Evolutionary conservation across 1,140 invertebrate species (phyloP).

Genomic region (Colletes gigas): DNA sequence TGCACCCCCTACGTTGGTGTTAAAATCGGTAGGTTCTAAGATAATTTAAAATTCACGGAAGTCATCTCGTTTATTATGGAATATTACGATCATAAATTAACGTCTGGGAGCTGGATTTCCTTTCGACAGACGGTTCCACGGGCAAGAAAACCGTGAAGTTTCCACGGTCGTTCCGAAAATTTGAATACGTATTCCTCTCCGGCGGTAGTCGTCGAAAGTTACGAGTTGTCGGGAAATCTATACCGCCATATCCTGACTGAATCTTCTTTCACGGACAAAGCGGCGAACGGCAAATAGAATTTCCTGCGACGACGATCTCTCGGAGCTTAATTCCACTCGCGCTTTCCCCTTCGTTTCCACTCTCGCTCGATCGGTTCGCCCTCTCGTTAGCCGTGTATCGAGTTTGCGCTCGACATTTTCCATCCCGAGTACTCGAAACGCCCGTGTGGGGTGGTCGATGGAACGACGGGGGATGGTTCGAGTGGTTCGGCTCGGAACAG

Average conservation of each 20-base stretch:
- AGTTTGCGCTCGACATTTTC: constrained; percentile 50
- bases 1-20: no score
- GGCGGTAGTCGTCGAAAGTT: not conserved
- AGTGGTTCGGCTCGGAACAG: constrained; percentile 15
- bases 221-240: not conserved
- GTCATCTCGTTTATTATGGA: no score
- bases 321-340: constrained; percentile 31
- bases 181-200: not conserved
- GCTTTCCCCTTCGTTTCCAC: constrained; percentile 22
- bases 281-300: constrained; percentile 21
- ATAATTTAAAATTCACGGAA: no score
- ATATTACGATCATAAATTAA: no score
- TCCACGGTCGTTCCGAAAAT: no score
- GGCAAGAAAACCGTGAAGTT: no score
- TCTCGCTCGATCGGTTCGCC: not conserved
- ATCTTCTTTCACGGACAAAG: not conserved
- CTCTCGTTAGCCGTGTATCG: constrained; percentile 55
- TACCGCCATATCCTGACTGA: not conserved
- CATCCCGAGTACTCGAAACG: constrained; percentile 13
- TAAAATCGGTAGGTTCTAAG: no score
- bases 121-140: not conserved
- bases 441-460: not conserved
- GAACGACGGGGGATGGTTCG: not conserved
- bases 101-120: not conserved
- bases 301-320: constrained; percentile 3